Percentiles rank a stretch among this genome's conserved stretches.
Conservation (phyloP, 1,140 invertebrate species). For the Protaetia brevitarsis region DNA sequence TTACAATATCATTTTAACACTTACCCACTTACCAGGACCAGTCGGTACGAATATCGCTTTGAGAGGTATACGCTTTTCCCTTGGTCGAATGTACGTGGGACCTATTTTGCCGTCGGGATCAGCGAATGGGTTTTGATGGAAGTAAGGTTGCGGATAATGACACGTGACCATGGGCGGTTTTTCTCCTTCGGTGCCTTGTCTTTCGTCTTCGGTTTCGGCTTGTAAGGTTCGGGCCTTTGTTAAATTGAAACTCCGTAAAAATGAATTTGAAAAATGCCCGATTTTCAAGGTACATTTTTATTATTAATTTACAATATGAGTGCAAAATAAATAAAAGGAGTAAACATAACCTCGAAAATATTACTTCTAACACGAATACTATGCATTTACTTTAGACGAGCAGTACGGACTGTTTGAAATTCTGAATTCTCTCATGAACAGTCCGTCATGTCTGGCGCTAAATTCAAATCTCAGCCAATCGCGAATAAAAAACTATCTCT, state of each 20-base stretch:
- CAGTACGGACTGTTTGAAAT: too few species aligned
- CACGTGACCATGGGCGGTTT: constrained; percentile 34
- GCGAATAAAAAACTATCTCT: too few species aligned
- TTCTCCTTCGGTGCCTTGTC: constrained; percentile 31
- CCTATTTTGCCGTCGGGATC: constrained; percentile 36
- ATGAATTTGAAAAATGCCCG: too few species aligned
- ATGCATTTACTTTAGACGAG: too few species aligned
- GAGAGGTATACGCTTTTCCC: constrained; percentile 28
- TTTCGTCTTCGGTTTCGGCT: constrained; percentile 36
- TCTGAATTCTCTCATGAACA: too few species aligned
- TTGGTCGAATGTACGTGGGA: constrained; percentile 36
- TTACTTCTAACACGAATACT: too few species aligned
- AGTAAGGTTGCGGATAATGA: constrained; percentile 37
- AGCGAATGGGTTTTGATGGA: constrained; percentile 41
- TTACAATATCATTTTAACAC: neutral
- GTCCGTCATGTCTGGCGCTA: too few species aligned
- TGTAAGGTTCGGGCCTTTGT: constrained; percentile 38
- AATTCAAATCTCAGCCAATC: too few species aligned
- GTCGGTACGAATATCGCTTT: constrained; percentile 40
- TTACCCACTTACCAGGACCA: constrained; percentile 43
- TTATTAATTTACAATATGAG: too few species aligned
- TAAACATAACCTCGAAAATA: too few species aligned
- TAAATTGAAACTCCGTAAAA: neutral
- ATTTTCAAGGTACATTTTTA: too few species aligned
- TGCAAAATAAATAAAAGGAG: too few species aligned